Evolutionary conservation across 2,888 invertebrate species (phyloP).

Genomic region (Rotaria macrura): DNA sequence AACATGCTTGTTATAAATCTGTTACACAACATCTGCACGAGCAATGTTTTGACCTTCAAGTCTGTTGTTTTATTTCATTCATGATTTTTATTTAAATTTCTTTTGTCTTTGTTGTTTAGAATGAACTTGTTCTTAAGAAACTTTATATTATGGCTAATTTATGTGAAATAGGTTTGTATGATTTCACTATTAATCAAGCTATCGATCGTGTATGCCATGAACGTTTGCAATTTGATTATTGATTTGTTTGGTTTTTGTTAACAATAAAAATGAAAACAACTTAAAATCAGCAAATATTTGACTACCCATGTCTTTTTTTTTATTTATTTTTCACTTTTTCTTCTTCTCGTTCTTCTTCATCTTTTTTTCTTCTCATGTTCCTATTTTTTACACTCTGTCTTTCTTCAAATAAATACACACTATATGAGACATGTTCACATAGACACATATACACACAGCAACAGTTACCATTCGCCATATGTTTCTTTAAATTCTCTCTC

Average conservation of each 20-base stretch:
- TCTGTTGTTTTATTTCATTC: neutral
- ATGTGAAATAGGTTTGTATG: slow-evolving; percentile 30
- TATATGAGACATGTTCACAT: neutral
- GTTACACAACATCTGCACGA: slow-evolving; percentile 25
- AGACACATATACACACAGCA: neutral
- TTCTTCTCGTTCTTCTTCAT: neutral
- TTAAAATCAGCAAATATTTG: neutral
- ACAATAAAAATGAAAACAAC: neutral
- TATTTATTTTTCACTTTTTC: neutral
- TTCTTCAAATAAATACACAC: neutral
- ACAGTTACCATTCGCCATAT: neutral
- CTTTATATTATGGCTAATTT: slow-evolving; percentile 32
- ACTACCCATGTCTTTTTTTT: neutral
- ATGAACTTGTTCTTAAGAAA: slow-evolving; percentile 29
- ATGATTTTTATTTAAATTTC: neutral
- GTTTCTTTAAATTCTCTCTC: neutral
- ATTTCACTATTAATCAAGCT: slow-evolving; percentile 10
- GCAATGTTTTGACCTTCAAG: slow-evolving; percentile 30
- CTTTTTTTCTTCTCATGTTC: neutral
- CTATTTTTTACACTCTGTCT: neutral
- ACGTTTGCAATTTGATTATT: neutral
- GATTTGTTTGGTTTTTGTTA: neutral
- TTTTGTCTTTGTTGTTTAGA: neutral
- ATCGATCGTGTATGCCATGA: neutral
- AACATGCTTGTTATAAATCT: slow-evolving; percentile 31